Percentiles rank a stretch among this genome's conserved stretches.
Evolutionary conservation across 2,113 vertebrate genomes (phyloP).

Genomic region (Pluvialis apricaria): DNA sequence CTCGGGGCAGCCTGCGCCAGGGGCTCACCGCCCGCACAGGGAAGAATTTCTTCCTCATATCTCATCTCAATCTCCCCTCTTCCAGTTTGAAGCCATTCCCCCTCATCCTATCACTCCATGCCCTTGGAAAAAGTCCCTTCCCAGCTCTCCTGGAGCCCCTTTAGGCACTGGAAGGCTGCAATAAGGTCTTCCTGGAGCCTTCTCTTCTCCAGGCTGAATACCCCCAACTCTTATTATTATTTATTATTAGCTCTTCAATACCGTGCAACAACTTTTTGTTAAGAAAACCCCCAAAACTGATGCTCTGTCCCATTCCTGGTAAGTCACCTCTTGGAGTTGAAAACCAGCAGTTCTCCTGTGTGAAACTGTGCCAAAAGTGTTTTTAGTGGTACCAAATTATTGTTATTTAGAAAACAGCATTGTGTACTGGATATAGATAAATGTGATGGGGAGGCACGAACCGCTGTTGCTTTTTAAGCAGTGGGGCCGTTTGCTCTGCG

Average conservation of each 20-base stretch:
- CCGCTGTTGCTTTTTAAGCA: neutral
- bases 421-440: no score
- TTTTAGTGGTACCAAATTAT: neutral
- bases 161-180: neutral
- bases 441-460: neutral
- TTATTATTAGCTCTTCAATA: neutral
- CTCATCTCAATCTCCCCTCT: no score
- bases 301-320: neutral
- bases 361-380: neutral
- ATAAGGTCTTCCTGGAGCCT: neutral
- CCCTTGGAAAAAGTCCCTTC: no score
- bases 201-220: neutral
- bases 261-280: neutral
- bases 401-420: neutral
- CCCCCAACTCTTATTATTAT: neutral
- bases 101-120: no score
- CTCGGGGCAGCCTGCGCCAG: no score
- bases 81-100: no score
- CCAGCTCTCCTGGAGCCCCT: neutral
- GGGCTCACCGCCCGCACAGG: no score
- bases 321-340: neutral
- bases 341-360: neutral
- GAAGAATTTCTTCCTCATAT: no score
- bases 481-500: neutral
- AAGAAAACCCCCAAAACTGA: rapidly evolving